These are phyloP conservation scores for Solenodon paradoxus DNA, from an alignment of 2,113 vertebrate genomes.

Conservation along the genomic window DNA sequence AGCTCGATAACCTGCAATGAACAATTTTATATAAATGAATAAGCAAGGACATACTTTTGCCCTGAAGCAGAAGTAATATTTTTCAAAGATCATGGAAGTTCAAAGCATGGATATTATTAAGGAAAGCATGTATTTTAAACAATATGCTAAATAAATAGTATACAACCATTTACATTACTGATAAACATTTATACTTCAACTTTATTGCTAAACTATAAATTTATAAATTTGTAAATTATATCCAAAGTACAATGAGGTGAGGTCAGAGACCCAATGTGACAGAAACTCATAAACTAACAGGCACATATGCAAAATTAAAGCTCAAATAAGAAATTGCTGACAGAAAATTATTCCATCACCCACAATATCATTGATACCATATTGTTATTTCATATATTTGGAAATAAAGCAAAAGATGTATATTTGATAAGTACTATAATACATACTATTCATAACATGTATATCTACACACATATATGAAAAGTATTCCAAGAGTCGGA, in stretches of 20 bases:
- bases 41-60: background rate
- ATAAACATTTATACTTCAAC: too few relatives aligned
- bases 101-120: too few relatives aligned
- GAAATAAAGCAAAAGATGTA: background rate
- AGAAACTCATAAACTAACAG: background rate
- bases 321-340: background rate
- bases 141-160: too few relatives aligned
- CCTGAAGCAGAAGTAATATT: background rate
- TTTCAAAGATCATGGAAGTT: too few relatives aligned
- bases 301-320: conserved; percentile 36
- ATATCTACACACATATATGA: background rate
- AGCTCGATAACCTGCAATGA: background rate
- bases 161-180: too few relatives aligned
- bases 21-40: background rate
- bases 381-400: background rate
- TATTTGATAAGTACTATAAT: background rate
- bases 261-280: background rate
- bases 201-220: too few relatives aligned
- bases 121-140: too few relatives aligned
- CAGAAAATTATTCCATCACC: conserved; percentile 6
- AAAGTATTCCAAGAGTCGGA: background rate
- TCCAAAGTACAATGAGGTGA: conserved; percentile 33
- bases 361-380: background rate
- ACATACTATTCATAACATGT: background rate
- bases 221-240: too few relatives aligned